phyloP scores from a whole-genome alignment of 2,888 invertebrate genomes.

The Aphrophora alni region DNA sequence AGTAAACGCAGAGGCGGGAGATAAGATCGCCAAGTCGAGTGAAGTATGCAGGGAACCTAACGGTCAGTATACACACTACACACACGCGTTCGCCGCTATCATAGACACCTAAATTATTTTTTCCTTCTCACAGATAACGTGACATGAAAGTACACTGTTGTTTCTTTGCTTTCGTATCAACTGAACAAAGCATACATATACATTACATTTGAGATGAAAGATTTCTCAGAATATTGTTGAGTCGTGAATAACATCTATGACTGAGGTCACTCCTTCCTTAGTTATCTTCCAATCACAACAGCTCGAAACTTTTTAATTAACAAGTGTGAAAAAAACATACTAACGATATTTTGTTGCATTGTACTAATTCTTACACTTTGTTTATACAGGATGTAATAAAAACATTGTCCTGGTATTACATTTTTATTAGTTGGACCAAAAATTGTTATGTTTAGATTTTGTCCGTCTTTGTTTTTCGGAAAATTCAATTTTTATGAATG shows the following conservation, averaged over 20 bases:
- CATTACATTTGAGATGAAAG: background rate
- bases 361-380: too few relatives aligned
- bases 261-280: background rate
- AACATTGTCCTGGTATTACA: too few relatives aligned
- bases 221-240: background rate
- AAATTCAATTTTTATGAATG: too few relatives aligned
- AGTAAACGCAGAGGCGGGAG: background rate
- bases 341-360: too few relatives aligned
- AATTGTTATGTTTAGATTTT: too few relatives aligned
- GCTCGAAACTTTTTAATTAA: background rate
- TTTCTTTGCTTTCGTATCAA: background rate
- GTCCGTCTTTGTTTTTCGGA: too few relatives aligned
- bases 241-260: background rate
- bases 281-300: background rate
- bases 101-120: slow-evolving; percentile 2
- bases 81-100: background rate
- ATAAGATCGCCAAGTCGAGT: background rate
- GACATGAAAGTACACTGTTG: background rate
- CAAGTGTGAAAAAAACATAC: too few relatives aligned
- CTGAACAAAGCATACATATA: background rate
- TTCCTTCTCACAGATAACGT: background rate
- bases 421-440: too few relatives aligned
- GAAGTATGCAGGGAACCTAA: background rate
- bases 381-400: too few relatives aligned
- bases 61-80: background rate